phyloP scores from a whole-genome alignment of 2,113 vertebrate species.

The Myiagra hebetior region DNA sequence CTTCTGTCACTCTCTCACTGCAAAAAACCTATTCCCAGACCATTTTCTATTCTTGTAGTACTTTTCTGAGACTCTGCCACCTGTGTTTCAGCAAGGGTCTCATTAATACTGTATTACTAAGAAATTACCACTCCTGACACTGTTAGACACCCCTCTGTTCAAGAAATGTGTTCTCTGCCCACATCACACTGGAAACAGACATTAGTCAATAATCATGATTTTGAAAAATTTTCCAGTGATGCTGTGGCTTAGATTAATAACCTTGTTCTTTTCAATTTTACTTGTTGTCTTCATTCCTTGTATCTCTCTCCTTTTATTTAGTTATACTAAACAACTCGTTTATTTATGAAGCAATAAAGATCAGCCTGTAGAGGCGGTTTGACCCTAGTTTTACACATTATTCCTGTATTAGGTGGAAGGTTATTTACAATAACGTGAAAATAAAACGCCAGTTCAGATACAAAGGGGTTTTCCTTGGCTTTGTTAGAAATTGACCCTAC shows the following conservation, averaged over 20 bases:
- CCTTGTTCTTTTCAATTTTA: not conserved
- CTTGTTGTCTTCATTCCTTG: not conserved
- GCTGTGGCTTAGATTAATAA: not conserved
- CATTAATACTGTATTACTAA: not conserved
- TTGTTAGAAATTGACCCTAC: not conserved
- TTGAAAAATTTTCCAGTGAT: not conserved
- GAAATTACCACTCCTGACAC: not conserved
- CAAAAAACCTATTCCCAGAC: not conserved
- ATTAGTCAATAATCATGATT: not conserved
- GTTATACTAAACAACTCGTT: not conserved
- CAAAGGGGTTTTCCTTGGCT: not conserved
- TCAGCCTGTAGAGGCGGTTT: not conserved
- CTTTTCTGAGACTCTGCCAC: not conserved
- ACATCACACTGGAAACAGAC: not conserved
- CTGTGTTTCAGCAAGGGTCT: not conserved
- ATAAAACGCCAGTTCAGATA: not conserved
- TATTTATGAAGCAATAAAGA: not conserved
- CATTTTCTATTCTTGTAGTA: not conserved
- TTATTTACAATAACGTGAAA: not conserved
- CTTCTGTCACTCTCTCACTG: not conserved
- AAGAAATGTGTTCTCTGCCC: not conserved
- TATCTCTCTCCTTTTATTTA: not conserved
- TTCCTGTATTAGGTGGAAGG: not conserved
- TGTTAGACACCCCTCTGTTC: not conserved
- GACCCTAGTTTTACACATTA: not conserved